These are phyloP conservation scores for Mobula birostris DNA, from an alignment of 2,113 vertebrate genomes.

Conservation along the genomic window DNA sequence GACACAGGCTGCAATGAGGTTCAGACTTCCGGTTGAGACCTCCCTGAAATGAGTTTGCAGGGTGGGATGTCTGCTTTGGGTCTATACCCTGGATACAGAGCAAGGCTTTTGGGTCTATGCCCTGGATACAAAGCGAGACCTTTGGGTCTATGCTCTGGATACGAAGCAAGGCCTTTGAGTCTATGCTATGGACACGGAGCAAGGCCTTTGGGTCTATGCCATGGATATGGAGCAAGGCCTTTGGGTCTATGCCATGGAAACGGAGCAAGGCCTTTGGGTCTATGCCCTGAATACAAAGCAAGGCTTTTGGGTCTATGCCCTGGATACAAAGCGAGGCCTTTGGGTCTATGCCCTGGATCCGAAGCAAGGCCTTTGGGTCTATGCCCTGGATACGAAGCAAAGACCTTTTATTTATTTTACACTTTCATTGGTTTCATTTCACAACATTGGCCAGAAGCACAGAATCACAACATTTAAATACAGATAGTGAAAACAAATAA, in stretches of 20 bases:
- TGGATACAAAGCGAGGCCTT: neutral
- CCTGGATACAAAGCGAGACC: neutral
- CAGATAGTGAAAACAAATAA: neutral
- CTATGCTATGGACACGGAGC: neutral
- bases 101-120: neutral
- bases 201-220: neutral
- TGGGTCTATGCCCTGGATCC: neutral
- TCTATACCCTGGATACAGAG: neutral
- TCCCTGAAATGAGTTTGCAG: neutral
- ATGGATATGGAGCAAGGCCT: neutral
- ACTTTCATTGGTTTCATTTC: neutral
- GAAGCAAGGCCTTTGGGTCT: neutral
- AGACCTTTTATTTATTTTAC: neutral
- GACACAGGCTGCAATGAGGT: too few species aligned
- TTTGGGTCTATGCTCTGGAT: neutral
- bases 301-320: neutral
- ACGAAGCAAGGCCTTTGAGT: neutral
- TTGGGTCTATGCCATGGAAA: neutral
- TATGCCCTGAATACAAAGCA: neutral
- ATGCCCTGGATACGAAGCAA: neutral
- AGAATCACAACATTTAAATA: neutral
- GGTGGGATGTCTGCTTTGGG: too few species aligned
- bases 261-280: neutral
- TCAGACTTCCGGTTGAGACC: too few species aligned
- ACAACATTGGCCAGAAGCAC: neutral